These are phyloP conservation scores for Heliconius charithonia DNA, from an alignment of 2,888 invertebrate species.

Conservation along the genomic window DNA sequence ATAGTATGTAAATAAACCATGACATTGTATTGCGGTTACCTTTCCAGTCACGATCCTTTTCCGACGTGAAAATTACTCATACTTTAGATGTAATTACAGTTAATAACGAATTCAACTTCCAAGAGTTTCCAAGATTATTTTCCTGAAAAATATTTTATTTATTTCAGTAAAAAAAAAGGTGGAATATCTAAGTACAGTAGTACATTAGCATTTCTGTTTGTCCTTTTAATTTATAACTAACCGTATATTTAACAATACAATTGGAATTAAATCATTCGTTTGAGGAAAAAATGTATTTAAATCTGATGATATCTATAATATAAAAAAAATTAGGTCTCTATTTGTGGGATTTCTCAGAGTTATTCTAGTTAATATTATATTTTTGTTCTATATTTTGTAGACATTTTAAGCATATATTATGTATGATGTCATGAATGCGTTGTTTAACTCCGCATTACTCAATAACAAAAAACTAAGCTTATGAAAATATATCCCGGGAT, in stretches of 20 bases:
- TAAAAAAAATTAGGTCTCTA: too few relatives aligned
- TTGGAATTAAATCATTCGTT: neutral
- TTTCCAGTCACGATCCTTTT: constrained; percentile 2
- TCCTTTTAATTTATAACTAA: neutral
- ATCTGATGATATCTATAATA: neutral
- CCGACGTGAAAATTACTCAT: neutral
- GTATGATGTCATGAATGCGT: too few relatives aligned
- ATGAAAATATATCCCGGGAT: too few relatives aligned
- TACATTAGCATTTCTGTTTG: neutral
- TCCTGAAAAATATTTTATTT: neutral
- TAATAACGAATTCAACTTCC: neutral
- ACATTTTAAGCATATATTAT: too few relatives aligned
- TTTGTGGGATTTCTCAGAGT: too few relatives aligned
- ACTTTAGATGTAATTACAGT: neutral
- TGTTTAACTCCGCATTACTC: too few relatives aligned
- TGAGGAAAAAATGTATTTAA: neutral
- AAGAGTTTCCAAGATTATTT: neutral
- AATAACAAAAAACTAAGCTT: too few relatives aligned
- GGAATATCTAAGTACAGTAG: neutral
- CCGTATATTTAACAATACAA: neutral
- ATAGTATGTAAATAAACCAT: neutral
- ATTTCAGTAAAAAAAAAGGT: neutral
- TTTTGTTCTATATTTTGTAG: too few relatives aligned
- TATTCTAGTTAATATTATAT: too few relatives aligned
- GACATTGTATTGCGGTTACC: neutral